Evolutionary conservation across 2,888 invertebrate species (phyloP).

Genomic region (Malachius bipustulatus): DNA sequence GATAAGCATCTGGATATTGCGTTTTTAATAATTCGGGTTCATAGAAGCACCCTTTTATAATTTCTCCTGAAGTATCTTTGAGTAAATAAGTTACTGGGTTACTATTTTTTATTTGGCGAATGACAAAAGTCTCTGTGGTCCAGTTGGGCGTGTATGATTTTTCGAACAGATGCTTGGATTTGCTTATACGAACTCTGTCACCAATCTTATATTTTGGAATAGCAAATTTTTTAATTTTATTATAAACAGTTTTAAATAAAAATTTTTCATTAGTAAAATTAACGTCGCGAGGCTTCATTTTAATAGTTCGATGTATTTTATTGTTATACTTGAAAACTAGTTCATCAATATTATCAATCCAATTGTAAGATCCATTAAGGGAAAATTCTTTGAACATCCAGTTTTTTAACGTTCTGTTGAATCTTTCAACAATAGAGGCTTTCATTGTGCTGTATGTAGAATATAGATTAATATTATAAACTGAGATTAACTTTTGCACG

Average conservation of each 20-base stretch:
- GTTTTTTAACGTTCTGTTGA: constrained; percentile 21
- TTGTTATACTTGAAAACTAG: constrained; percentile 11
- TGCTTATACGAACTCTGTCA: constrained; percentile 27
- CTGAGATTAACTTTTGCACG: constrained; percentile 19
- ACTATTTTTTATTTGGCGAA: constrained; percentile 23
- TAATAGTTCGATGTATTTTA: constrained; percentile 12
- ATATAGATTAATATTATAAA: constrained; percentile 13
- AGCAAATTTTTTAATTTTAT: constrained; percentile 16
- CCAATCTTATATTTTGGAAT: constrained; percentile 19
- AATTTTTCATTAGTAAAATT: constrained; percentile 9
- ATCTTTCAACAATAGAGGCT: constrained; percentile 22
- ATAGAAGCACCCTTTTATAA: constrained; percentile 25
- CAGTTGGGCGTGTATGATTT: constrained; percentile 29
- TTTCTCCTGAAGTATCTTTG: constrained; percentile 19
- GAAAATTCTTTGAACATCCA: constrained; percentile 24
- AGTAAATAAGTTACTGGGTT: constrained; percentile 25
- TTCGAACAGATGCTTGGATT: constrained; percentile 24
- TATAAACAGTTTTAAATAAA: constrained; percentile 17
- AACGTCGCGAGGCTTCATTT: constrained; percentile 10
- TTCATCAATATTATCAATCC: constrained; percentile 21
- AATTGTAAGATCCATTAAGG: constrained; percentile 21
- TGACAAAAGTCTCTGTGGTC: constrained; percentile 28
- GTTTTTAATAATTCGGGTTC: constrained; percentile 20
- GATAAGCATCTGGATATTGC: constrained; percentile 20
- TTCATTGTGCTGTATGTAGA: constrained; percentile 19